Conservation (phyloP, 2,113 vertebrate genomes). For the Leucopternis melanops region DNA sequence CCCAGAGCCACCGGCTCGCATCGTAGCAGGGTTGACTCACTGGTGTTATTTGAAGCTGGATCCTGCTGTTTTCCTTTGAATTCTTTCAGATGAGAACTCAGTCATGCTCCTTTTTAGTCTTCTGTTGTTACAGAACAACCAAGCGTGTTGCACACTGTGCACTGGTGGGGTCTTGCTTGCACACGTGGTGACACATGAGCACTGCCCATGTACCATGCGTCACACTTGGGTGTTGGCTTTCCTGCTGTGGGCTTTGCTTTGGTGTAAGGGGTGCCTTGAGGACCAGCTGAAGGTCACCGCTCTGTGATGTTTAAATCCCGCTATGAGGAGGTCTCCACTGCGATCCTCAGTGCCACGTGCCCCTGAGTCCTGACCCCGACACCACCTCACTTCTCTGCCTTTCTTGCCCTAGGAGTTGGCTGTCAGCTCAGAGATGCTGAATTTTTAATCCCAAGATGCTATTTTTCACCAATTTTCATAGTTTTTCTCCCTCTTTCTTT, state of each 20-base stretch:
- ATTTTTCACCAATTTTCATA: neutral
- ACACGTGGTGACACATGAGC: accelerated
- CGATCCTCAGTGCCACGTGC: accelerated
- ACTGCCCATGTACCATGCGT: accelerated
- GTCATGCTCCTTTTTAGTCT: neutral
- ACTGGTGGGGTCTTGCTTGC: accelerated
- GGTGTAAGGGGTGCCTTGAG: neutral
- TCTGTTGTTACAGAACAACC: accelerated
- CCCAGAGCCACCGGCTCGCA: accelerated
- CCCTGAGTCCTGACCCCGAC: neutral
- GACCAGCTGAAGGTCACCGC: neutral
- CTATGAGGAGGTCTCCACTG: neutral
- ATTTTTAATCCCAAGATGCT: neutral
- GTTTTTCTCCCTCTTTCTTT: neutral
- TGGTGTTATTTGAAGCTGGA: neutral
- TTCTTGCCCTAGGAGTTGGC: neutral
- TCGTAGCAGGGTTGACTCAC: neutral
- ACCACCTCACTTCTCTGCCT: neutral
- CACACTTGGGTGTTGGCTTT: accelerated
- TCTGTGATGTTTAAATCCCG: neutral
- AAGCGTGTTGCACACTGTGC: accelerated
- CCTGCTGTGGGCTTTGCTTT: neutral
- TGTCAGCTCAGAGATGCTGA: neutral
- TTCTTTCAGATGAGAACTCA: neutral
- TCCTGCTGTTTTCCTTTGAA: neutral